phyloP scores from a whole-genome alignment of 2,888 invertebrate genomes.

The Meghimatium bilineatum region DNA sequence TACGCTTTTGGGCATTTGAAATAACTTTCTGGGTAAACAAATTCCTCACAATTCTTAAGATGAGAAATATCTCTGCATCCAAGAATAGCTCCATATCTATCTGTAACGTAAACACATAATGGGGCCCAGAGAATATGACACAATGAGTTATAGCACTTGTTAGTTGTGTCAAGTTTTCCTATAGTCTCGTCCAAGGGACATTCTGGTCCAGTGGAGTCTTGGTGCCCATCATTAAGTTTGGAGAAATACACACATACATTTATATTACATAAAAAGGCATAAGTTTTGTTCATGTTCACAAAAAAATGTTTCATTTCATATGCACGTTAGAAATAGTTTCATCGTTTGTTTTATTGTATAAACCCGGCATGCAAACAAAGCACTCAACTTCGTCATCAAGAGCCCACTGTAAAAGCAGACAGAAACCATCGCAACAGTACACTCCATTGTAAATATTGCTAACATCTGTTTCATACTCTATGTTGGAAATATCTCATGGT shows the following conservation, averaged over 20 bases:
- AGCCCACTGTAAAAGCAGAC: neutral
- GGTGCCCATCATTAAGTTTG: too few relatives aligned
- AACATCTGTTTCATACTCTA: too few relatives aligned
- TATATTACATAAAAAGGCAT: too few relatives aligned
- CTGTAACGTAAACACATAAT: conserved; percentile 25
- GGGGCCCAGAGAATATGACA: neutral
- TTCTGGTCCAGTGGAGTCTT: too few relatives aligned
- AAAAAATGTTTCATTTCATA: too few relatives aligned
- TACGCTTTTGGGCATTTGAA: neutral
- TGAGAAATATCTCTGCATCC: conserved; percentile 19
- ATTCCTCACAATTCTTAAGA: conserved; percentile 18
- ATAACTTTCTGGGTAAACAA: conserved; percentile 25
- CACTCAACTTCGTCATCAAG: conserved; percentile 21
- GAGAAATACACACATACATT: too few relatives aligned
- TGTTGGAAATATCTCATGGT: too few relatives aligned
- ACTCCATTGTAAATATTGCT: neutral
- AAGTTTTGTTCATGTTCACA: too few relatives aligned
- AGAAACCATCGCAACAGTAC: conserved; percentile 12
- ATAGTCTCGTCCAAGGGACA: neutral
- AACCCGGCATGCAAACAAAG: neutral
- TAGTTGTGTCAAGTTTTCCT: conserved; percentile 14
- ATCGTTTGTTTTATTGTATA: neutral
- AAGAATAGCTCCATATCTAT: neutral
- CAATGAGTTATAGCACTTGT: neutral
- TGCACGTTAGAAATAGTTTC: too few relatives aligned